Conservation (phyloP, 1,140 invertebrate genomes). For the Euwallacea similis region DNA sequence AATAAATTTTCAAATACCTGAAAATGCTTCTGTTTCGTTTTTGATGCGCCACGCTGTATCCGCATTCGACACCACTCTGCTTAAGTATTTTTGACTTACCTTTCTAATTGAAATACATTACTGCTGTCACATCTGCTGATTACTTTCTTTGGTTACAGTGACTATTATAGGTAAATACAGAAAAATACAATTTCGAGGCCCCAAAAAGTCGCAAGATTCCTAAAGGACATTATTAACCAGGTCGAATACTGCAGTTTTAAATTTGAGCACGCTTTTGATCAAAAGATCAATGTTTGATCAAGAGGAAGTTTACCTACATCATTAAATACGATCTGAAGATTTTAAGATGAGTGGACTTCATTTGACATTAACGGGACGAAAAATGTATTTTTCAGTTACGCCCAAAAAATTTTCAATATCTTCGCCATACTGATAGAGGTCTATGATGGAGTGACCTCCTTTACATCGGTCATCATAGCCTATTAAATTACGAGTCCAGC, state of each 20-base stretch:
- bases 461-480: too few relatives aligned
- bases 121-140: too few relatives aligned
- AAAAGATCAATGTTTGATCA: not conserved
- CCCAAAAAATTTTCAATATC: conserved; percentile 3
- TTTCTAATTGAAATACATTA: too few relatives aligned
- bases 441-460: too few relatives aligned
- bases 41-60: too few relatives aligned
- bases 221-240: not conserved
- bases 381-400: not conserved
- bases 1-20: too few relatives aligned
- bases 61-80: conserved; percentile 14
- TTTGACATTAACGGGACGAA: not conserved
- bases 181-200: too few relatives aligned
- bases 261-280: conserved; percentile 18
- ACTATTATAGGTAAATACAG: too few relatives aligned
- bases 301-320: not conserved
- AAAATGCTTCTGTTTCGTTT: too few relatives aligned
- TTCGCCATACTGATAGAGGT: not conserved
- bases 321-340: conserved; percentile 7
- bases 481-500: too few relatives aligned
- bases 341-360: not conserved
- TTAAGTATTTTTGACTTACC: conserved; percentile 1
- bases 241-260: not conserved
- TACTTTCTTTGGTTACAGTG: too few relatives aligned
- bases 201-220: too few relatives aligned